phyloP scores from a whole-genome alignment of 2,888 invertebrate genomes.

The Arrhopalites spinosus region DNA sequence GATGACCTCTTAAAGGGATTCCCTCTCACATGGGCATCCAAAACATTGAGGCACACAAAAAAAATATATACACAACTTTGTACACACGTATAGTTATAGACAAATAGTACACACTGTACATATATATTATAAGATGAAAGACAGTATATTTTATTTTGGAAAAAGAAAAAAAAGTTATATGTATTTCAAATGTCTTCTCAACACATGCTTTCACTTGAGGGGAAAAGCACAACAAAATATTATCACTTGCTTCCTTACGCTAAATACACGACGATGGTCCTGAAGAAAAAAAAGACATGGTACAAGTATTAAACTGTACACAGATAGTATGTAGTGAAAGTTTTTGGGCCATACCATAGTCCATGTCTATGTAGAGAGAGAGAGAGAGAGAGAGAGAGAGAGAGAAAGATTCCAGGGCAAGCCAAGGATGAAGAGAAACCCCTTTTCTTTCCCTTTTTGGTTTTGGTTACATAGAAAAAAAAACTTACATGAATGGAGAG shows the following conservation, averaged over 20 bases:
- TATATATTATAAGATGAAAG: too few species aligned
- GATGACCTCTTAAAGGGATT: constrained; percentile 46
- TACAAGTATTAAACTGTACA: background rate
- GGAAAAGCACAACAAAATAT: constrained; percentile 33
- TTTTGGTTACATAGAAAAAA: background rate
- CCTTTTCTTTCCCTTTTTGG: background rate
- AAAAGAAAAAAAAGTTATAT: background rate
- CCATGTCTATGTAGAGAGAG: background rate
- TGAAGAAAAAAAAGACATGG: background rate
- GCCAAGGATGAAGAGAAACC: background rate
- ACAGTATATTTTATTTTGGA: background rate
- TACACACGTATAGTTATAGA: background rate
- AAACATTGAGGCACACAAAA: too few species aligned
- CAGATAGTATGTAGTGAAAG: too few species aligned
- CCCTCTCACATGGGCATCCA: background rate
- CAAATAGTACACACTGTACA: too few species aligned
- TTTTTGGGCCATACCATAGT: background rate
- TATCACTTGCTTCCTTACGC: constrained; percentile 28
- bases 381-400: too few species aligned
- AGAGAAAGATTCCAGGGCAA: too few species aligned
- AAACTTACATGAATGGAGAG: background rate
- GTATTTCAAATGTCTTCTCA: constrained; percentile 1
- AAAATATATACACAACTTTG: background rate
- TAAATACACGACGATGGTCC: constrained; percentile 7
- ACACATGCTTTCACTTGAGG: constrained; percentile 14